phyloP scores from a whole-genome alignment of 2,888 invertebrate species.

The Pheosia gnoma region DNA sequence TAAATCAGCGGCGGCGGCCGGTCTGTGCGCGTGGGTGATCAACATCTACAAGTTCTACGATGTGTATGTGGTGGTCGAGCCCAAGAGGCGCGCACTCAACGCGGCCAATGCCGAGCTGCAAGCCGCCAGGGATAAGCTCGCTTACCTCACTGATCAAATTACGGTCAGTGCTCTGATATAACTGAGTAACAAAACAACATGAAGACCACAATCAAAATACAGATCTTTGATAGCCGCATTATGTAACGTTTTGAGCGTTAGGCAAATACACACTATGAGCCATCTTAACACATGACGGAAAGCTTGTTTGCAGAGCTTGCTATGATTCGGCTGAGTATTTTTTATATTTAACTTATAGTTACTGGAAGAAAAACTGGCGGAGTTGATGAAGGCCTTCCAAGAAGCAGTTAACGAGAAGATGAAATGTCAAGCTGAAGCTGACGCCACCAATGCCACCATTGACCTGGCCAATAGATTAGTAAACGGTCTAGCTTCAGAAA shows the following conservation, averaged over 20 bases:
- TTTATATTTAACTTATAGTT: conserved; percentile 64
- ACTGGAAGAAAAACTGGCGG: conserved; percentile 90
- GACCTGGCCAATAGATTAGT: conserved; percentile 96
- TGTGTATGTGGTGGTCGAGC: conserved; percentile 96
- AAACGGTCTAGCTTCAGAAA: conserved; percentile 96
- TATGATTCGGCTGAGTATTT: too few species aligned
- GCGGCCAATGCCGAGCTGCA: conserved; percentile 93
- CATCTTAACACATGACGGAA: too few species aligned
- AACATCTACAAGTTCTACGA: conserved; percentile 96
- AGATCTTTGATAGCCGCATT: too few species aligned
- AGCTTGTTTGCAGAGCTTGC: too few species aligned
- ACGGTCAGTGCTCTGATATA: conserved; percentile 62
- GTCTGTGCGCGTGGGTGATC: conserved; percentile 97
- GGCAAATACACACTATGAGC: too few species aligned
- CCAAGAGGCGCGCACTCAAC: conserved; percentile 93
- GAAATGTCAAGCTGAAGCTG: conserved; percentile 96
- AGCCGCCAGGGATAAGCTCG: conserved; percentile 91
- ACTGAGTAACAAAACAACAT: too few species aligned
- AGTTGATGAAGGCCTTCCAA: conserved; percentile 92
- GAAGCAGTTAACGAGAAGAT: conserved; percentile 93
- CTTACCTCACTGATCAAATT: conserved; percentile 89
- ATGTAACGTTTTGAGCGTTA: too few species aligned
- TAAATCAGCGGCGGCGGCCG: conserved; percentile 96
- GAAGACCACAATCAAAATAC: too few species aligned
- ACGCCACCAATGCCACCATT: conserved; percentile 94